Base-by-base conservation (phyloP, 1,140 invertebrate genomes). In the Zaprionus ghesquierei region DNA sequence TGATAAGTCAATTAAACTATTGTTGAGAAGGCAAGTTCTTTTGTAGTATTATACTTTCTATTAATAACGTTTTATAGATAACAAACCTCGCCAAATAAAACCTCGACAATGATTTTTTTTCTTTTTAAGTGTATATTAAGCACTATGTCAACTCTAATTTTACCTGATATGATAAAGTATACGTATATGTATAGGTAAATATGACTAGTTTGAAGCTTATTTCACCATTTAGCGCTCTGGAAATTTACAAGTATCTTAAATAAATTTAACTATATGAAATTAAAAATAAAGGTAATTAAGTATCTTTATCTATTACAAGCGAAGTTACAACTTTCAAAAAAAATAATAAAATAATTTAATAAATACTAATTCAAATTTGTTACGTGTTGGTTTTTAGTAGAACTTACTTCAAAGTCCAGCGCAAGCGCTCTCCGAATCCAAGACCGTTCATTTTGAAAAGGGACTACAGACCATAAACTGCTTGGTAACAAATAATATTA, bases 371-470 rank as follows among this genome's bases (percentile, higher is more conserved):
- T n/a, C n/a, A n/a, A 29, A n/a, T n/a, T 18, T 23, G 71, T 49
- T 55, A 13, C 15, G 75, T 81, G 70, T 44, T 61, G 77, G 58
- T 65, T 59, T 74, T 3, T 23, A 15, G 46, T n/a, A 38, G 4
- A 38, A 87, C 89, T 91, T 75, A 91, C 89, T 91, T 91, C 12
- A 87, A 49, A 29, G 77, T 85, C 89, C 89, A 91, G 23, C 79
- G 81, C 41, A 91, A 18, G 33, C 80, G 79, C 50, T 91, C 89
- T 59, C 89, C 70, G 60, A 91, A 75, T 25, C 79, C 81, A 56
- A 90, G 66, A 51, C 90, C 86, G 23, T 82, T 77, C 86, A 90
- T 90, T 18, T 75, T 73, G 29, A 15, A 12, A 29, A 46, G 2
- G 18, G 29, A 69, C 20, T 41, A 33, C 35, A 49, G 50, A 55